Evolutionary conservation across 1,140 invertebrate genomes (phyloP).

Genomic region (Diplogasteroides magnus): DNA sequence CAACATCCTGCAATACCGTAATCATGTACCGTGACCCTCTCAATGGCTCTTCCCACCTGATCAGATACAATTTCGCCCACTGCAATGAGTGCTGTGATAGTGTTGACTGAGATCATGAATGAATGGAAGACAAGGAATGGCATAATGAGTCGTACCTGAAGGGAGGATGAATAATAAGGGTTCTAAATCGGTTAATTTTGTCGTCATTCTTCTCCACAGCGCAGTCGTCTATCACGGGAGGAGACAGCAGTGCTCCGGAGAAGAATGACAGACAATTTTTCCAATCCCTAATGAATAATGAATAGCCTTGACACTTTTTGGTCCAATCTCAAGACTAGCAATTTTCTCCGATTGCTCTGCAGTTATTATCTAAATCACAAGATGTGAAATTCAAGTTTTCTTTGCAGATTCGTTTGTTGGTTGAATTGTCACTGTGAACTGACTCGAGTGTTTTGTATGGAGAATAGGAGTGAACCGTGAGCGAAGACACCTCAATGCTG

Average conservation of each 20-base stretch:
- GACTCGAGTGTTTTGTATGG: background rate
- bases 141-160: background rate
- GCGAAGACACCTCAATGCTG: background rate
- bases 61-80: conserved; percentile 5
- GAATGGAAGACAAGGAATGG: conserved; percentile 10
- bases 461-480: background rate
- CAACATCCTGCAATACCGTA: background rate
- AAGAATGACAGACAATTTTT: background rate
- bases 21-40: background rate
- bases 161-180: background rate
- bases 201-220: too few species aligned
- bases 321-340: too few species aligned
- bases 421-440: too few species aligned
- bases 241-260: background rate
- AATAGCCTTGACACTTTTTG: too few species aligned
- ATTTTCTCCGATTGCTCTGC: too few species aligned
- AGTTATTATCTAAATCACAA: too few species aligned
- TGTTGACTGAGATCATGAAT: conserved; percentile 7
- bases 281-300: too few species aligned
- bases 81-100: conserved; percentile 7
- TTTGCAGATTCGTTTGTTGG: too few species aligned
- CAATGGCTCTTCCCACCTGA: conserved; percentile 1
- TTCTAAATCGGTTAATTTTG: background rate
- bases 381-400: too few species aligned
- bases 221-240: too few species aligned